Base-by-base conservation (phyloP, 2,113 vertebrate species). In the Oryzias celebensis region DNA sequence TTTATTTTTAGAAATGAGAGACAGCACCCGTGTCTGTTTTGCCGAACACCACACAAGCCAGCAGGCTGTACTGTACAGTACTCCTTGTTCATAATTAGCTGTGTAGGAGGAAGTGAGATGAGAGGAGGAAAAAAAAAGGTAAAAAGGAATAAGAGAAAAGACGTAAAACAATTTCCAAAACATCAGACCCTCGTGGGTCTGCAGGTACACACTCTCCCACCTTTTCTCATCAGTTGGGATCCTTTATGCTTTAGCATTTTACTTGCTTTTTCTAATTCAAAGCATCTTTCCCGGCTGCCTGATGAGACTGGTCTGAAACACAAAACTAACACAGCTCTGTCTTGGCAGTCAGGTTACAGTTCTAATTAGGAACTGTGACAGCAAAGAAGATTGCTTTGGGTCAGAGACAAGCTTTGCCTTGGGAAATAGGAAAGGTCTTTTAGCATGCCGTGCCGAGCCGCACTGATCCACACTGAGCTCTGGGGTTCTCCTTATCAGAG, bases 21-120 rank as follows among this genome's bases (percentile, higher is more conserved):
- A 58, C 52, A 69, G 60, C 31, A 15, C 36, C 45, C 45, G 50
- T 20, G 41, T 76, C 62, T 79, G 70, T 61, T 36, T 12, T 62
- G 64, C 57, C 46, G 49, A 70, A 64, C 36, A 59, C 73, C 64
- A 80, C 62, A 64, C 41, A 68, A 75, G 58, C 73, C 66, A 58
- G 60, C 58, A n/a, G 71, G 75, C 79, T 65, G 68, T 15, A 64
- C 55, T 62, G 23, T 62, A 65, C 66, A 57, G 66, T 59, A 53
- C 67, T 69, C 62, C 51, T 65, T 36, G 7, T 62, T 71, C 52
- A 51, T 68, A 83, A 85, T 84, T 82, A 79, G 62, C 62, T 44
- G 53, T 66, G 78, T 86, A 62, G 80, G 77, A 78, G 79, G 75
- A 73, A 58, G 74, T 65, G 61, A 74, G 72, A 82, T 56, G 61